Percentiles rank a stretch among this genome's conserved stretches.
Conservation (phyloP, 2,113 vertebrate species). For the Willisornis vidua region DNA sequence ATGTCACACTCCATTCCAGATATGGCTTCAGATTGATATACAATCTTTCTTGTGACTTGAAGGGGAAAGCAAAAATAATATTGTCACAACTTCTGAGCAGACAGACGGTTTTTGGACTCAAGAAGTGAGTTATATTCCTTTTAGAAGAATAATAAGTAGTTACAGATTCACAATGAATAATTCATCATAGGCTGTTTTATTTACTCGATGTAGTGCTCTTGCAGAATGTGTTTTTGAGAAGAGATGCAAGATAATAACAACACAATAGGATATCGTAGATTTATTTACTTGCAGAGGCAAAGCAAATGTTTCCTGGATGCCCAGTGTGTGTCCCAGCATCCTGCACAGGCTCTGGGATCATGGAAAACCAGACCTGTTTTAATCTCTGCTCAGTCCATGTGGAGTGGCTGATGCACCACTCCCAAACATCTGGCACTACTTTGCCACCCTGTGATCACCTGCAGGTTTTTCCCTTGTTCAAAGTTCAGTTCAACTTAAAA, state of each 20-base stretch:
- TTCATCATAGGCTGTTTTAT: constrained; percentile 56
- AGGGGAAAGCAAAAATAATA: constrained; percentile 60
- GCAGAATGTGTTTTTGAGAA: constrained; percentile 41
- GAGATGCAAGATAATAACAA: constrained; percentile 56
- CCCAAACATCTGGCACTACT: neutral
- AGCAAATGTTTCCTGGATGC: neutral
- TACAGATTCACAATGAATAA: constrained; percentile 57
- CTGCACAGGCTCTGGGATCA: neutral
- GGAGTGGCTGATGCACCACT: neutral
- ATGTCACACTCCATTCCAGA: neutral
- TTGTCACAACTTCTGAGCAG: constrained; percentile 39
- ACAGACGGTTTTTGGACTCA: constrained; percentile 10
- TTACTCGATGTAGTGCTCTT: constrained; percentile 32
- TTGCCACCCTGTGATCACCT: neutral
- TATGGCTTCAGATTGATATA: neutral
- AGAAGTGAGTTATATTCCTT: constrained; percentile 44
- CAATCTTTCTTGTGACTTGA: constrained; percentile 50
- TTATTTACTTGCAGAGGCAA: constrained; percentile 48
- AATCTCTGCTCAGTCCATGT: neutral
- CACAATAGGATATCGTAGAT: constrained; percentile 7
- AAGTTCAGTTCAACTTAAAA: neutral
- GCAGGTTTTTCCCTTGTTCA: neutral
- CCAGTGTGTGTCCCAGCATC: neutral
- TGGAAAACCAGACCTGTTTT: neutral
- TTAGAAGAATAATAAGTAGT: constrained; percentile 59